These are phyloP conservation scores for Cataglyphis rosenhaueri DNA, from an alignment of 2,888 invertebrate species.

Conservation along the genomic window DNA sequence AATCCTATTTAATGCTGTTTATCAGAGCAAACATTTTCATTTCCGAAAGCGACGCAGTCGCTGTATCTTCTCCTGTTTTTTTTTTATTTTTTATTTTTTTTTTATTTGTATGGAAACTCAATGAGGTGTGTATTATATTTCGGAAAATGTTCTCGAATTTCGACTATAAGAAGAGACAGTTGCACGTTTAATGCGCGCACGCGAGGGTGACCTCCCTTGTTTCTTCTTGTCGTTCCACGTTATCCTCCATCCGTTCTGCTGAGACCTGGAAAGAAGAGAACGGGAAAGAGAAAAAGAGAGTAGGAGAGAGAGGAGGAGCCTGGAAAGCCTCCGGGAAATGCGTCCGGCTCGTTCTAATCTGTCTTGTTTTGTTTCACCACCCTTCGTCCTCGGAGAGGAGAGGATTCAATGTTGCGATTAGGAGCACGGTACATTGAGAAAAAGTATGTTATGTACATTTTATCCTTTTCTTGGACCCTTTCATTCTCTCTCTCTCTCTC, in stretches of 20 bases:
- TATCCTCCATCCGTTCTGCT: background rate
- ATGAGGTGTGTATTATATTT: conserved; percentile 28
- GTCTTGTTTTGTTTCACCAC: conserved; percentile 51
- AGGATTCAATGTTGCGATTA: conserved; percentile 8
- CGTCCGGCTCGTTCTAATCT: conserved; percentile 56
- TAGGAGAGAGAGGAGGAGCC: background rate
- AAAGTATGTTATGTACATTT: conserved; percentile 7
- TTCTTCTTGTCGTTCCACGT: conserved; percentile 1
- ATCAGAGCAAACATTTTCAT: conserved; percentile 11
- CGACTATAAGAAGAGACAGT: conserved; percentile 4
- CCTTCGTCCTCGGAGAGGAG: conserved; percentile 8
- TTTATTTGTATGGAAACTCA: conserved; percentile 8
- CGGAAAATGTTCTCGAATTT: conserved; percentile 31
- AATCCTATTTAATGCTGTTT: background rate
- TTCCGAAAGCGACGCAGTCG: background rate
- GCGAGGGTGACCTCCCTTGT: conserved; percentile 9
- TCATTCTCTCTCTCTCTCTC: background rate
- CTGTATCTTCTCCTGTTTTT: background rate
- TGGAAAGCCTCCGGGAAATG: conserved; percentile 41
- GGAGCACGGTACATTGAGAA: background rate
- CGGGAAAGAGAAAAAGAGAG: background rate
- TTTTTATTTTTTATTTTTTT: background rate
- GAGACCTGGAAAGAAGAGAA: background rate
- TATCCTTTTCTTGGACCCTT: background rate
- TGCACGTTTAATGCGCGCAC: background rate